Evolutionary conservation across 2,113 vertebrate genomes (phyloP).

Genomic region (Halcyon malimbica): DNA sequence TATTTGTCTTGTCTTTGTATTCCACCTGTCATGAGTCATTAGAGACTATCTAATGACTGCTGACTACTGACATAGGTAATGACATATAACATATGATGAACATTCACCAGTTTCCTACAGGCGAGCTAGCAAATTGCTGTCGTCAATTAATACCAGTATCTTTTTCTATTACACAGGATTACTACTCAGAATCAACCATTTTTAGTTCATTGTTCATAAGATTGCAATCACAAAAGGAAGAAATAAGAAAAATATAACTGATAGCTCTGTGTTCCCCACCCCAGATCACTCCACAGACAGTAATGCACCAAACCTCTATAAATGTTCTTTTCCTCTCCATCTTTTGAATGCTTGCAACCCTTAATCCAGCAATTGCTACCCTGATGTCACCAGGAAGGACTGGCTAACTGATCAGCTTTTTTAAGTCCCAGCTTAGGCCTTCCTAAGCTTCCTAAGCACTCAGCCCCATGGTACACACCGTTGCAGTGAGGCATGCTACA

Average conservation of each 20-base stretch:
- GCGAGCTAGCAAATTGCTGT: not conserved
- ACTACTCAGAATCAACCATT: not conserved
- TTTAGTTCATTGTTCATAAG: not conserved
- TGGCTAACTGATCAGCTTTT: not conserved
- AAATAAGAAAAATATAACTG: not conserved
- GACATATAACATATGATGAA: not conserved
- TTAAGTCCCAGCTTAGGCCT: not conserved
- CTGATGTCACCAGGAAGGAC: not conserved
- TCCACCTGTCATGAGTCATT: not conserved
- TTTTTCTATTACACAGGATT: not conserved
- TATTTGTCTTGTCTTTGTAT: not conserved
- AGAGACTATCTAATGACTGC: not conserved
- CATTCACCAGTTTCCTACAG: not conserved
- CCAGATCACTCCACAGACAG: accelerated
- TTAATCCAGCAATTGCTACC: not conserved
- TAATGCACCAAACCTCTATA: not conserved
- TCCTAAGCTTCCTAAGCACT: not conserved
- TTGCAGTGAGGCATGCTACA: accelerated
- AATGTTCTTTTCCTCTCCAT: not conserved
- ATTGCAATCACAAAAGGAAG: not conserved
- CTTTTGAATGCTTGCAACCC: not conserved
- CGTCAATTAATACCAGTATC: not conserved
- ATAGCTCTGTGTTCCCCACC: accelerated
- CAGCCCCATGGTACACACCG: not conserved
- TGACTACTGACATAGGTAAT: not conserved